Evolutionary conservation across 2,888 invertebrate genomes (phyloP).

Genomic region (Craniophora ligustri): DNA sequence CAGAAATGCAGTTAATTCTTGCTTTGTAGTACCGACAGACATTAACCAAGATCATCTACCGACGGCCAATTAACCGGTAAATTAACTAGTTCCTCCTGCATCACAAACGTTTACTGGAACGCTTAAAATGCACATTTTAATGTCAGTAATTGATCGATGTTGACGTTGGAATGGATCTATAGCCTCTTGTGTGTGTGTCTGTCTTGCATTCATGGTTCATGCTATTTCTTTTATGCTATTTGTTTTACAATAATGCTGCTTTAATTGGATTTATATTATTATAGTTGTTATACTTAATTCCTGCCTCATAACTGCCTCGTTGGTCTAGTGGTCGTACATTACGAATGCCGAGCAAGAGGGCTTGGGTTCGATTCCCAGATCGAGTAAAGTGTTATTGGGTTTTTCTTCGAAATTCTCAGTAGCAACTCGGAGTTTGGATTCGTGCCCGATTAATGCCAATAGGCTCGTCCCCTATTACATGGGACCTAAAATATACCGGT

Average conservation of each 20-base stretch:
- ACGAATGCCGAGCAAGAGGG: no score
- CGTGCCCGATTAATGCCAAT: no score
- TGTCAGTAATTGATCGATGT: conserved; percentile 16
- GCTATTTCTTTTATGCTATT: not conserved
- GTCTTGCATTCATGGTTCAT: not conserved
- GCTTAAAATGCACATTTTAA: conserved; percentile 44
- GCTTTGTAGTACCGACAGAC: conserved; percentile 36
- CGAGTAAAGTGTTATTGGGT: no score
- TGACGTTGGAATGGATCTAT: not conserved
- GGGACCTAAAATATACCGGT: no score
- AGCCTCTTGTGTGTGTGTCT: not conserved
- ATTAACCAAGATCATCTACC: conserved; percentile 24
- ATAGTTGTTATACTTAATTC: no score
- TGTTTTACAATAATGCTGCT: no score
- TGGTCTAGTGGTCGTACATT: no score
- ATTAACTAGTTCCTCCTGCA: conserved; percentile 47
- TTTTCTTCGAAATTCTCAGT: no score
- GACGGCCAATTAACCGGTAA: conserved; percentile 36
- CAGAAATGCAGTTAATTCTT: not conserved
- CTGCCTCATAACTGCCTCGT: no score
- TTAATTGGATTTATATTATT: conserved; percentile 5
- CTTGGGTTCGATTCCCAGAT: no score
- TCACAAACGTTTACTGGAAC: conserved; percentile 37
- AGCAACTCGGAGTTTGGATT: no score
- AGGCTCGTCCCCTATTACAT: no score